Evolutionary conservation across 1,140 invertebrate species (phyloP), one percentile per base, ranked within the genome.

Genomic region (Drosophila equinoxialis): DNA sequence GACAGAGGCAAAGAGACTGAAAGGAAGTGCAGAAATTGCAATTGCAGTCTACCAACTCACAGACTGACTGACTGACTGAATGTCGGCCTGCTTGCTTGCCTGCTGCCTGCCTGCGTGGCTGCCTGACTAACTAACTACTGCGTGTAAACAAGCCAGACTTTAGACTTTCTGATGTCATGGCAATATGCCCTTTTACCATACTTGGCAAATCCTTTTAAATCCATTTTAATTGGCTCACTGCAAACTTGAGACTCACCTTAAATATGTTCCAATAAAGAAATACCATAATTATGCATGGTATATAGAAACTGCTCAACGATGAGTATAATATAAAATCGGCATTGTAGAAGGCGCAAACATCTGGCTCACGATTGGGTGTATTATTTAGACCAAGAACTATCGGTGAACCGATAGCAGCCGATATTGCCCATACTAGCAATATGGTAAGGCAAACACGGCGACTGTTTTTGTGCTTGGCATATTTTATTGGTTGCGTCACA

Each of bases 231-330:
- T 81, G 69, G 67, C 72, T 51, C 37, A 51, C 17, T n/a, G n/a
- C 17, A 23, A 13, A 3, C 39, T 54, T 11, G 14, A 65, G 10
- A 91, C 93, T 94, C 91, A 97, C 97, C 95, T 96, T 97, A 93
- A 99, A 99, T 93, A 99, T 99, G 93, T 96, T 97, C 93, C 98
- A 99, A 93, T 99, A 99, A 33, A 99, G 95, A 93, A 98, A 98
- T 91, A 99, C 97, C 98, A 99, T 99, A 86, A 99, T 98, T 85
- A 99, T 96, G 93, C 98, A 99, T 5, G 99, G 99, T 90, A 99
- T 99, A 93, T 99, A 99, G 95, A 99, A 99, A 76, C 98, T 99
- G 63, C 96, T 97, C 81, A 99, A 94, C 51, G 98, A 99, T 10
- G 98, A 99, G 93, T 98, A 98, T 77, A 99, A 96, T 87, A 99